Evolutionary conservation across 2,888 invertebrate genomes (phyloP), one percentile per base, ranked within the genome.

Genomic region (Mimachlamys varia): DNA sequence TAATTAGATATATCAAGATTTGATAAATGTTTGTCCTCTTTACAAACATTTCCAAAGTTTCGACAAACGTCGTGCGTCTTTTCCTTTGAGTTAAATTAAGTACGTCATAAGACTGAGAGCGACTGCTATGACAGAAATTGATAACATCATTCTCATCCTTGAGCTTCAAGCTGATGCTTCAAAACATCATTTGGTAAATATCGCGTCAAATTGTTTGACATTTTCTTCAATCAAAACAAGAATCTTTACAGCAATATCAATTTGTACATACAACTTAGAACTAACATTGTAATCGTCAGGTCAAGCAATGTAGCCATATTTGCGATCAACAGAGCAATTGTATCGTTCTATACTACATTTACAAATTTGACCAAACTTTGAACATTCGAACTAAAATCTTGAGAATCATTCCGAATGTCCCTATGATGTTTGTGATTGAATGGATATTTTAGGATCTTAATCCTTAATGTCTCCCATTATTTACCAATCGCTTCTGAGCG

Each of bases 281-380:
- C 33, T 27, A 76, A 27, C 7, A 76, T n/a, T 7, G 19, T 58
- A 58, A 19, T 58, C 58, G n/a, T 19, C 58, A 58, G 19, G n/a
- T 58, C 58, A 7, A 58, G 53, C 53, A 13, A 53, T 17, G 58
- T 58, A 22, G 58, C 19, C 3, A 22, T n/a, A 12, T 7, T 76
- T 33, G 76, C 76, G 7, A 76, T 76, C 22, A 33, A 76, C 76
- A 33, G 13, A 27, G 12, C 33, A 5, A 76, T 33, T 76, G 76
- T 76, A 76, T 33, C 76, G 13, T 13, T 76, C 27, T 76, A 76
- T 1, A 15, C 76, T 76, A 76, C 76, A 33, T 33, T 76, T 33
- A 76, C 76, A 76, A 76, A 76, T 76, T 76, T 76, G 76, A 0
- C 62, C 62, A n/a, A 62, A 62, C 62, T 62, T 44, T 62, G 62